Evolutionary conservation across 2,888 invertebrate genomes (phyloP), one percentile per base, ranked within the genome.

Genomic region (Lagria hirta): DNA sequence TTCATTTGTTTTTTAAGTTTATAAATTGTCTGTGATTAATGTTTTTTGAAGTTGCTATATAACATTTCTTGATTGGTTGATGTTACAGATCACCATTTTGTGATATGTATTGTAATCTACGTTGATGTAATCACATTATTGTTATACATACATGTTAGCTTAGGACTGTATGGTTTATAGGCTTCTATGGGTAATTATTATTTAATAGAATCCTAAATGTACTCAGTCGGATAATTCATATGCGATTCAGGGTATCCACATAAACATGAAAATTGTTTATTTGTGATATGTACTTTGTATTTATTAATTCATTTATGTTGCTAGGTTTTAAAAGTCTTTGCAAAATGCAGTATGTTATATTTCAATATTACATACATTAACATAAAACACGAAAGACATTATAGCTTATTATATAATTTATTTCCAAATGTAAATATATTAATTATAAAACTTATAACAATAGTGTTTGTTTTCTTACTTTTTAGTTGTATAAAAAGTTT

Each of bases 41-140:
- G 51, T 55, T 54, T 44, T 59, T 52, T 53, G 40, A 57, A 48
- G 50, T 40, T 48, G 50, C 51, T 55, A 38, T 45, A 43, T 50
- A 48, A 42, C 24, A 38, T 48, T 48, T 50, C 46, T 42, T 52
- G 36, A 50, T 51, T 48, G 49, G 50, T 54, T 52, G 58, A 53
- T 54, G 51, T 48, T 49, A 40, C 52, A 51, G 51, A 52, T 55
- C 54, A 55, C 53, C 53, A 53, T 60, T 59, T 58, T 58, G 58
- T 60, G 58, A 52, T 51, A 51, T 48, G 49, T 54, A 54, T 45
- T 49, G 51, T 51, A 55, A 58, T 60, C 55, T 60, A 58, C 57
- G 61, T 60, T 61, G 58, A 60, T 59, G 57, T 62, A 60, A 60
- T 62, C 60, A 57, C 52, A 58, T 57, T 57, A 58, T 60, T 60